Base-by-base conservation (phyloP, 2,113 vertebrate species). In the Calyptomena viridis region DNA sequence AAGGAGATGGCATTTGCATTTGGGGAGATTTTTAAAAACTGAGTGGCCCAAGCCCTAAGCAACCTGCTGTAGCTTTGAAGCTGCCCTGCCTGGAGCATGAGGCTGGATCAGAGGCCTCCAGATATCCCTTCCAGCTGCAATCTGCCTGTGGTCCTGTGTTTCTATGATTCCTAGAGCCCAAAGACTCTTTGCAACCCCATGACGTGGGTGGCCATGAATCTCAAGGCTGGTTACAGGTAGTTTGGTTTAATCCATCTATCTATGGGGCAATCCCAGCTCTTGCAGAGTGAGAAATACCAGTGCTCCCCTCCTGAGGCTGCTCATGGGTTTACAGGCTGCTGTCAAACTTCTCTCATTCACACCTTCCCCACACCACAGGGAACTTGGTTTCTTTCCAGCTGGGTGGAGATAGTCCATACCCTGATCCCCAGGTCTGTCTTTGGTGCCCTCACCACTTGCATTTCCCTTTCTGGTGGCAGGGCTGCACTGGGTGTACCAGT, bases 401-500 rank as follows among this genome's bases (percentile, higher is more conserved):
- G 44, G 42, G 16, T 68, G 44, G 72, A 67, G 63, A 33, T 4
- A n/a, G 5, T 21, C 40, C 62, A 52, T 35, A 9, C 33, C 27
- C 28, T 23, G 18, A 47, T 5, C 16, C 20, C 35, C 62, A 72
- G 52, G 5, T 74, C 78, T 84, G 50, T 40, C 68, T 49, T 56
- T 12, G 27, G 46, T 78, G 52, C 60, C 66, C 56, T 74, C 59
- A 27, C 3, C 14, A 1, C 27, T 21, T 58, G 56, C 30, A 16
- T 58, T 66, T 44, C 55, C 74, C 37, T 27, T 47, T 35, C 42
- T 35, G 55, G 7, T 63, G 67, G 15, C n/a, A 53, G 82, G 42
- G 55, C 9, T 44, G 42, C 2, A 1, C 4, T 33, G n/a, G 20
- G 6, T 10, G 2, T 1, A 1, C 11, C 53, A 25, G 31, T 2